Conservation (phyloP, 2,113 vertebrate genomes). For the Callithrix jacchus region DNA sequence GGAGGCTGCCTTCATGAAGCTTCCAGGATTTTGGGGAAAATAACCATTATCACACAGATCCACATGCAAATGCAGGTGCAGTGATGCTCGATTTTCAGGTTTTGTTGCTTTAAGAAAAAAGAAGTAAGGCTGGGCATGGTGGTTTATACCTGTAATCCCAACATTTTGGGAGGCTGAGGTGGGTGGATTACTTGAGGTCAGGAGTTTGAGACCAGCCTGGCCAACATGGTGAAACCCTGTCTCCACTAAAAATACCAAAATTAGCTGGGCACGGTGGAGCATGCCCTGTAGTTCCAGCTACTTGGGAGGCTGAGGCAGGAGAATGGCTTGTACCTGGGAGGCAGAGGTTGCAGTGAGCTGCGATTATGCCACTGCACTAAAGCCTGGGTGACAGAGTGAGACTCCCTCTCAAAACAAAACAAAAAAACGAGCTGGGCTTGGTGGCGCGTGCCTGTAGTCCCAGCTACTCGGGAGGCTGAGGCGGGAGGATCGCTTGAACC, state of each 20-base stretch:
- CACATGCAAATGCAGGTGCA: background rate
- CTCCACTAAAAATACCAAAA: background rate
- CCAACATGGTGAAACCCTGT: background rate
- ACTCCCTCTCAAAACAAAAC: background rate
- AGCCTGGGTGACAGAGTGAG: background rate
- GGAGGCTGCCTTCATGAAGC: background rate
- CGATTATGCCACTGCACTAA: background rate
- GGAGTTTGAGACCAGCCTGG: background rate
- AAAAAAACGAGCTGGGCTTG: no score
- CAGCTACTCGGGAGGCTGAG: no score
- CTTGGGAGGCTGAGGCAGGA: background rate
- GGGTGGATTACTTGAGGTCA: background rate
- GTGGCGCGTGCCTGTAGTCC: no score
- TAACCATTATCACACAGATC: background rate
- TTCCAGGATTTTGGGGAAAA: background rate
- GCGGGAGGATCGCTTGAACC: no score
- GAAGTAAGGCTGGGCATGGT: background rate
- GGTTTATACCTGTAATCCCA: background rate
- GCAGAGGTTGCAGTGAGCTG: background rate
- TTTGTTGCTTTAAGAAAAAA: background rate
- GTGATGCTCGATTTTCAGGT: background rate
- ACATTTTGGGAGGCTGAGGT: background rate
- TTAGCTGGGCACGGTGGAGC: rapidly evolving
- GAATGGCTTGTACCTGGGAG: background rate
- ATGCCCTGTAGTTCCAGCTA: background rate